Evolutionary conservation across 2,797 vertebrate genomes (phyloP).

Genomic region (Erpetoichthys calabaricus): DNA sequence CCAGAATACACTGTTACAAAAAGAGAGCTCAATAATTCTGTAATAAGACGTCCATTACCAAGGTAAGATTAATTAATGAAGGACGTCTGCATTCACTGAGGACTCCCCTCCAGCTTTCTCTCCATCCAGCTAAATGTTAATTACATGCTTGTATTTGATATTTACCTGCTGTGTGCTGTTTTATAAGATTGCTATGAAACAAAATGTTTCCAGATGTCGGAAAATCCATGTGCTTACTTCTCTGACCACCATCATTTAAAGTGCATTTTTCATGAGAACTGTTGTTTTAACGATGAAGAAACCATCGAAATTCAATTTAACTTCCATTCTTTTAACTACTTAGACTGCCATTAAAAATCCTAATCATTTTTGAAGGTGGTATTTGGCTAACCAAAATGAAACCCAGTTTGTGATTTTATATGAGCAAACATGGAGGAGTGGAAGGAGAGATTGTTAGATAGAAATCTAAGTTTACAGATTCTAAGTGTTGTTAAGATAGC

Average conservation of each 20-base stretch:
- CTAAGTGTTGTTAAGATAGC: too few relatives aligned
- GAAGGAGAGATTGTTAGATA: too few relatives aligned
- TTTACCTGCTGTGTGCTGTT: constrained; percentile 37
- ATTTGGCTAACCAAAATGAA: too few relatives aligned
- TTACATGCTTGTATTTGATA: constrained; percentile 29
- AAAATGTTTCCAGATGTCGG: constrained; percentile 50
- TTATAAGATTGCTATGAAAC: constrained; percentile 47
- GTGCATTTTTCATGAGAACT: constrained; percentile 16
- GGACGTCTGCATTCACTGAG: constrained; percentile 12
- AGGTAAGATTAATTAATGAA: constrained; percentile 15
- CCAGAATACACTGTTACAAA: too few relatives aligned
- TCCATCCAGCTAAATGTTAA: constrained; percentile 8
- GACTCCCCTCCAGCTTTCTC: constrained; percentile 4
- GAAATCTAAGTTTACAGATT: too few relatives aligned
- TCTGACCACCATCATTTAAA: constrained; percentile 18
- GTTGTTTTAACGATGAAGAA: constrained; percentile 23
- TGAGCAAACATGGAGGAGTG: too few relatives aligned
- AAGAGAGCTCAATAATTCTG: constrained; percentile 12
- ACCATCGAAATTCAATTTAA: constrained; percentile 28
- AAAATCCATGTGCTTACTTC: constrained; percentile 26
- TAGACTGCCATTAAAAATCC: too few relatives aligned
- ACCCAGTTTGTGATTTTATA: too few relatives aligned
- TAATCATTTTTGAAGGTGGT: too few relatives aligned
- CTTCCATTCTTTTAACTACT: constrained; percentile 14
- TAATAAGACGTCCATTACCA: constrained; percentile 16